Conservation (phyloP, 2,888 invertebrate genomes). For the Liopterus haemorrhoidalis region DNA sequence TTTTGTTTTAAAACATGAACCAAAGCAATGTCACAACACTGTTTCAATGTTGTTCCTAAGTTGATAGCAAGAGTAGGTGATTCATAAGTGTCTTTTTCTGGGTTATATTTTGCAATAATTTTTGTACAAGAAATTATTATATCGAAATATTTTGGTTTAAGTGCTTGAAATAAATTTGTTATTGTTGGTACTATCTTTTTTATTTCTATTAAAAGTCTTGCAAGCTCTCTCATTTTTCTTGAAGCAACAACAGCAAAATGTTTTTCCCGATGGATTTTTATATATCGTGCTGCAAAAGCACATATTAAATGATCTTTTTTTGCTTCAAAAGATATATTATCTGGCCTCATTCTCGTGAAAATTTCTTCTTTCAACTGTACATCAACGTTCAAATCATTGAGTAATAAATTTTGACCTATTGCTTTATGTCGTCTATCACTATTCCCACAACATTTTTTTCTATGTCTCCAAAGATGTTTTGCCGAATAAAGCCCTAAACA, state of each 20-base stretch:
- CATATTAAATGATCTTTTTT: slow-evolving; percentile 15
- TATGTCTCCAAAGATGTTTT: slow-evolving; percentile 30
- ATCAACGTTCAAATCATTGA: too few species aligned
- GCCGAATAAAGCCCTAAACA: slow-evolving; percentile 32
- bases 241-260: slow-evolving; percentile 15
- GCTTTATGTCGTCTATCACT: too few species aligned
- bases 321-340: slow-evolving; percentile 11
- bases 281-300: slow-evolving; percentile 14
- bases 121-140: slow-evolving; percentile 10
- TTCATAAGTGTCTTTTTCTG: slow-evolving; percentile 11
- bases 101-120: slow-evolving; percentile 15
- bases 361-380: slow-evolving; percentile 9
- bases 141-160: slow-evolving; percentile 14
- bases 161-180: slow-evolving; percentile 12
- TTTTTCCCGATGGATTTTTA: slow-evolving; percentile 13
- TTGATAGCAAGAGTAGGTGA: slow-evolving; percentile 14
- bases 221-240: slow-evolving; percentile 18
- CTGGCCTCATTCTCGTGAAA: slow-evolving; percentile 14
- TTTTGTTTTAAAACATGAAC: slow-evolving; percentile 21
- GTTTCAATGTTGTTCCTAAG: slow-evolving; percentile 16
- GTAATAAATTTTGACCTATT: too few species aligned
- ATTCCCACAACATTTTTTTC: slow-evolving; percentile 24
- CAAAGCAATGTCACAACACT: slow-evolving; percentile 18
- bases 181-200: slow-evolving; percentile 6
- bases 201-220: slow-evolving; percentile 13